Percentiles rank a stretch among this genome's conserved stretches.
phyloP scores from a whole-genome alignment of 2,888 invertebrate species.

The Scelioninae gen. 1 region DNA sequence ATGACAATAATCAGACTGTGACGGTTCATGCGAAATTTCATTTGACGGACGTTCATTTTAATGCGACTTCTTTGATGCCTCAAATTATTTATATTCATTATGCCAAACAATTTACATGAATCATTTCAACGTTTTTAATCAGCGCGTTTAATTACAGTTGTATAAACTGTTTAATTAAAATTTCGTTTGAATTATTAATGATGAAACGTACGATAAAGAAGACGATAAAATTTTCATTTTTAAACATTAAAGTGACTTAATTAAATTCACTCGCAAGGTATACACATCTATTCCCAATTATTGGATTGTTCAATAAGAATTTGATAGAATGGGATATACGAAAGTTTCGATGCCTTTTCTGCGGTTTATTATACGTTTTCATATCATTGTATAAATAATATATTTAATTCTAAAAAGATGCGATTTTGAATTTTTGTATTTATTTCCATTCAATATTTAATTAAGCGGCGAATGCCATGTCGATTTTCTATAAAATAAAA shows the following conservation, averaged over 20 bases:
- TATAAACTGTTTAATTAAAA: constrained; percentile 43
- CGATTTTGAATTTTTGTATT: too few relatives aligned
- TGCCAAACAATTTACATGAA: constrained; percentile 33
- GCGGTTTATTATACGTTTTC: too few relatives aligned
- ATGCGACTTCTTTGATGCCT: constrained; percentile 37
- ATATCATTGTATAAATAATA: too few relatives aligned
- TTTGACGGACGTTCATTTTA: constrained; percentile 36
- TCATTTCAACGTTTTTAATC: constrained; percentile 29
- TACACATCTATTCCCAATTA: background rate
- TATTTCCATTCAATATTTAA: too few relatives aligned
- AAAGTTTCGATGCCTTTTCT: too few relatives aligned
- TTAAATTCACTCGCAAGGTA: constrained; percentile 9
- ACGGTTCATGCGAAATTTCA: constrained; percentile 62
- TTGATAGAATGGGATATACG: too few relatives aligned
- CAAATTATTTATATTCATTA: constrained; percentile 61
- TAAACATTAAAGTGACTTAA: constrained; percentile 22
- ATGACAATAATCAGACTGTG: constrained; percentile 65
- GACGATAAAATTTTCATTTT: constrained; percentile 15
- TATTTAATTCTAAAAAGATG: too few relatives aligned
- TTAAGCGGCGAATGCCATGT: too few relatives aligned
- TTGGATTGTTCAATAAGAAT: background rate
- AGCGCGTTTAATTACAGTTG: constrained; percentile 14
- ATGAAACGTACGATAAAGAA: background rate
- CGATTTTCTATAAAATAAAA: too few relatives aligned
- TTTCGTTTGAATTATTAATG: constrained; percentile 25